phyloP scores from a whole-genome alignment of 37 sponge, comb jelly and placozoan species.

The Petrosia ficiformis region DNA sequence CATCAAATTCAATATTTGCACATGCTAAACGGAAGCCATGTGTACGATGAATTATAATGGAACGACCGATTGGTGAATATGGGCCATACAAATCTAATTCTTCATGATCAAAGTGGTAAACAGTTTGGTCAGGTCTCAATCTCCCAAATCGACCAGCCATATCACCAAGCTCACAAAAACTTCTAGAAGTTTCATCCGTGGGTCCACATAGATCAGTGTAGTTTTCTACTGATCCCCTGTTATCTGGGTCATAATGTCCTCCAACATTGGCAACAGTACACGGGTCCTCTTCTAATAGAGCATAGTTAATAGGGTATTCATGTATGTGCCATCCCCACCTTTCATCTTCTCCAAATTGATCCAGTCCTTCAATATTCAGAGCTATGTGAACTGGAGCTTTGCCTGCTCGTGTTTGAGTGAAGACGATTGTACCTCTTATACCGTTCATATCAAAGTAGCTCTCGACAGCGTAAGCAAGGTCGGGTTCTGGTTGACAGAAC shows the following conservation, averaged over 20 bases:
- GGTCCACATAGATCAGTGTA: constrained; percentile 1
- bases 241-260: constrained; percentile 21
- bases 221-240: background rate
- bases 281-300: constrained; percentile 19
- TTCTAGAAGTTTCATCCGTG: background rate
- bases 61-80: constrained; percentile 48
- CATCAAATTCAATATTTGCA: constrained; percentile 54
- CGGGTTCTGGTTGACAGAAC: background rate
- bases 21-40: constrained; percentile 27
- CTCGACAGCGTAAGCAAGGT: background rate
- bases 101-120: constrained; percentile 30
- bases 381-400: constrained; percentile 24
- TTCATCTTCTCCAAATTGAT: constrained; percentile 9
- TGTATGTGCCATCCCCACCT: constrained; percentile 32
- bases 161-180: constrained; percentile 49
- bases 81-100: constrained; percentile 28
- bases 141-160: constrained; percentile 7
- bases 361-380: constrained; percentile 37
- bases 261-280: constrained; percentile 40
- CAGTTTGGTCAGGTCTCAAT: background rate
- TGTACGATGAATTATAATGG: constrained; percentile 34
- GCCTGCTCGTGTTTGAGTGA: constrained; percentile 23
- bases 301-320: constrained; percentile 32
- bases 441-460: constrained; percentile 53
- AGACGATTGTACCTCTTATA: constrained; percentile 21